Evolutionary conservation across 2,113 vertebrate genomes (phyloP).

Genomic region (Rhodinocichla rosea): DNA sequence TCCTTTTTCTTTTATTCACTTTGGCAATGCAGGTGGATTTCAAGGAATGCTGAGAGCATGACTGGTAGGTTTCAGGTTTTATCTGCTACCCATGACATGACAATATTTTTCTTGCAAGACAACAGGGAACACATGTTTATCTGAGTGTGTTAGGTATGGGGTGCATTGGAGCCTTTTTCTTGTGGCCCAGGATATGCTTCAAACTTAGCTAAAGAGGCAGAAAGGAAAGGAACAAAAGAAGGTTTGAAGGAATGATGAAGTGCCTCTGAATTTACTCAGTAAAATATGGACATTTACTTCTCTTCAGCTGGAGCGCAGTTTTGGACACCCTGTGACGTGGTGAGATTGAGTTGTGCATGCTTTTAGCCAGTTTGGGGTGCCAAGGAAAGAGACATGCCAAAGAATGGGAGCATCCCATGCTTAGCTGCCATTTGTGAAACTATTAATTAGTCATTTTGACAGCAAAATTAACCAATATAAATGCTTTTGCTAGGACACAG

Average conservation of each 20-base stretch:
- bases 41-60: background rate
- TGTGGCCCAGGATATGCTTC: background rate
- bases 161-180: background rate
- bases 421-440: slow-evolving; percentile 80
- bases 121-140: background rate
- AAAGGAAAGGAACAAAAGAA: slow-evolving; percentile 57
- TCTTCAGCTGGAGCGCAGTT: slow-evolving; percentile 71
- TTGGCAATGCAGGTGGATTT: background rate
- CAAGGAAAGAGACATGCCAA: slow-evolving; percentile 65
- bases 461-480: slow-evolving; percentile 75
- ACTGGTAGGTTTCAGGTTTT: background rate
- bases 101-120: background rate
- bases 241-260: slow-evolving; percentile 72
- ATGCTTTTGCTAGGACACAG: slow-evolving; percentile 67
- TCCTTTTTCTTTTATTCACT: background rate
- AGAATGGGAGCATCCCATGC: slow-evolving; percentile 81
- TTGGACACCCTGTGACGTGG: slow-evolving; percentile 37
- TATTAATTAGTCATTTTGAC: slow-evolving; percentile 89
- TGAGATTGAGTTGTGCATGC: slow-evolving; percentile 78
- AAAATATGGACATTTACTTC: slow-evolving; percentile 79
- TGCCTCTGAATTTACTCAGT: slow-evolving; percentile 70
- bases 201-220: slow-evolving; percentile 35
- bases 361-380: slow-evolving; percentile 71
- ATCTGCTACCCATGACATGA: background rate
- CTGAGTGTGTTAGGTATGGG: background rate